These are phyloP conservation scores for Corydoras sp. DNA, from an alignment of 2,113 vertebrate species.

Conservation along the genomic window DNA sequence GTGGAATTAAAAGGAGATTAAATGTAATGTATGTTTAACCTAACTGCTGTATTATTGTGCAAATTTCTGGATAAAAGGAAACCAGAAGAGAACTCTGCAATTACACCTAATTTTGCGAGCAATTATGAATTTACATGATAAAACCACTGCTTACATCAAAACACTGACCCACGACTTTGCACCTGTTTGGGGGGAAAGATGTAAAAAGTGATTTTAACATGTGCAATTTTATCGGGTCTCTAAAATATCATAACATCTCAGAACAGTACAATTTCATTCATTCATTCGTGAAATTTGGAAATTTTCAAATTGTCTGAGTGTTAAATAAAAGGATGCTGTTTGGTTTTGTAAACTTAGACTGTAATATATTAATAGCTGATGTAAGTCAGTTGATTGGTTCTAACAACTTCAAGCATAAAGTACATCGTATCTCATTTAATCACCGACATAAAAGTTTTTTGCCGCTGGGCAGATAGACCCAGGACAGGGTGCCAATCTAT, in stretches of 20 bases:
- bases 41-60: constrained; percentile 32
- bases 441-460: no score
- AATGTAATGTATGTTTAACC: constrained; percentile 18
- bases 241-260: background rate
- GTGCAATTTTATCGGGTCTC: constrained; percentile 28
- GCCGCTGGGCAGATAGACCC: no score
- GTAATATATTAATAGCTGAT: no score
- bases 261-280: constrained; percentile 43
- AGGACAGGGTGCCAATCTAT: no score
- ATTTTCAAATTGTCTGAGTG: no score
- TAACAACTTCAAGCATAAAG: no score
- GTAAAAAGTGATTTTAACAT: background rate
- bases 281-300: no score
- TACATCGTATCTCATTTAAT: no score
- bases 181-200: constrained; percentile 21
- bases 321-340: no score
- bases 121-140: constrained; percentile 47
- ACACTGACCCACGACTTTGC: constrained; percentile 30
- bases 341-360: no score
- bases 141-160: constrained; percentile 32
- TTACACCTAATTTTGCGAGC: constrained; percentile 40
- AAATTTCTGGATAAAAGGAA: constrained; percentile 43
- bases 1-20: constrained; percentile 29
- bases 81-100: constrained; percentile 36
- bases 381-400: no score